phyloP scores from a whole-genome alignment of 2,888 invertebrate species.

The Meandrusa payeni region DNA sequence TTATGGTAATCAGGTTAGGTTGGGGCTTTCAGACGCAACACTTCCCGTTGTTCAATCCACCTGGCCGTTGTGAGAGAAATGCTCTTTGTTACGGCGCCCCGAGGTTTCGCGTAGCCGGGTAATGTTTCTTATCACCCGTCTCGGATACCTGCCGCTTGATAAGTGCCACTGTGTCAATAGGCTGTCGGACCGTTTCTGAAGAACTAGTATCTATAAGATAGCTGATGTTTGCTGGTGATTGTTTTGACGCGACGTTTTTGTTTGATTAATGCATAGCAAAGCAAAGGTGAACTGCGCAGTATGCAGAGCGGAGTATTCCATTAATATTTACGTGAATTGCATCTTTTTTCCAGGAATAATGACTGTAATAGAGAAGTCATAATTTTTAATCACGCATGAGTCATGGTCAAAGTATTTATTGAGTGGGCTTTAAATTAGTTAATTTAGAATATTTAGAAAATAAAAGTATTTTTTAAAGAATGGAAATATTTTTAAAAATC shows the following conservation, averaged over 20 bases:
- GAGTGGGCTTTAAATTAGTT: too few relatives aligned
- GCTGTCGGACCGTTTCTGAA: slow-evolving; percentile 40
- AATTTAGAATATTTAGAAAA: too few relatives aligned
- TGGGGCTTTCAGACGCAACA: slow-evolving; percentile 13
- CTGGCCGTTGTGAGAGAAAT: slow-evolving; percentile 17
- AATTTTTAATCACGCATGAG: too few relatives aligned
- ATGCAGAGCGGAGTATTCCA: slow-evolving; percentile 9
- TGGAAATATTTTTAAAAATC: too few relatives aligned
- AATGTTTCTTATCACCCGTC: slow-evolving; percentile 32
- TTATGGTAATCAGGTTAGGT: slow-evolving; percentile 23
- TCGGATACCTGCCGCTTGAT: slow-evolving; percentile 34
- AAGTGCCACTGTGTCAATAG: slow-evolving; percentile 43
- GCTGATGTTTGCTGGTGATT: slow-evolving; percentile 16
- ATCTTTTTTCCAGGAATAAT: too few relatives aligned
- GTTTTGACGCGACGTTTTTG: slow-evolving; percentile 19
- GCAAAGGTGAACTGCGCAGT: slow-evolving; percentile 23
- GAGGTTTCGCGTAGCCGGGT: slow-evolving; percentile 21
- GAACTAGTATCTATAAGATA: slow-evolving; percentile 40
- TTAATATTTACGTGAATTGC: slow-evolving; percentile 5
- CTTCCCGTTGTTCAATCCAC: slow-evolving; percentile 19
- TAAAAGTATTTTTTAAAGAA: too few relatives aligned
- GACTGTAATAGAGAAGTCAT: too few relatives aligned
- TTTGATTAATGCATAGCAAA: slow-evolving; percentile 30
- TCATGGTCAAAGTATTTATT: too few relatives aligned
- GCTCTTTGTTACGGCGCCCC: slow-evolving; percentile 25